Percentiles rank a stretch among this genome's conserved stretches.
Conservation (phyloP, 64 coral and sea anemone species). For the Stichodactyla helianthus region DNA sequence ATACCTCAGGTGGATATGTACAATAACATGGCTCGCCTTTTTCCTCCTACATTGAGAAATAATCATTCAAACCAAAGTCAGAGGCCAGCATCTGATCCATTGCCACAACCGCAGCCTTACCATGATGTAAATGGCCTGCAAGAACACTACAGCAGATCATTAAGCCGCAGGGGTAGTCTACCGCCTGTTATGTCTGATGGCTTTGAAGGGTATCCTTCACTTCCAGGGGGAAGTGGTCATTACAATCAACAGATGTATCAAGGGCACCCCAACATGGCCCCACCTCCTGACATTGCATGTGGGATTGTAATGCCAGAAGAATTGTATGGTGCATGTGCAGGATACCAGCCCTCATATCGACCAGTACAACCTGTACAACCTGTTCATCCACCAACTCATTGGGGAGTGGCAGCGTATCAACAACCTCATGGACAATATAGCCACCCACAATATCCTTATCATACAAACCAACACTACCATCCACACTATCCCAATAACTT, state of each 20-base stretch:
- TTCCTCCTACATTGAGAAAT: slow-evolving; percentile 66
- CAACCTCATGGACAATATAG: slow-evolving; percentile 7
- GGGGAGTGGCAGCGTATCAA: not conserved
- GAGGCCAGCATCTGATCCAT: slow-evolving; percentile 66
- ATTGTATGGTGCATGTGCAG: slow-evolving; percentile 36
- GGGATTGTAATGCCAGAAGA: slow-evolving; percentile 46
- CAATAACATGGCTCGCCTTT: slow-evolving; percentile 63
- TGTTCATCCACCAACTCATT: slow-evolving; percentile 9
- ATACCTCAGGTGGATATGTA: slow-evolving; percentile 57
- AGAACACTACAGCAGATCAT: slow-evolving; percentile 41
- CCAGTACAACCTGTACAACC: slow-evolving; percentile 5
- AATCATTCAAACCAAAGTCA: slow-evolving; percentile 27
- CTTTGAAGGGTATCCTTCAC: slow-evolving; percentile 3
- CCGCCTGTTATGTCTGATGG: slow-evolving; percentile 33
- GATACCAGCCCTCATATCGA: slow-evolving; percentile 19
- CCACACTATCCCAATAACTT: slow-evolving; percentile 9
- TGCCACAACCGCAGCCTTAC: slow-evolving; percentile 34
- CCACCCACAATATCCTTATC: slow-evolving; percentile 51
- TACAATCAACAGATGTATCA: slow-evolving; percentile 27
- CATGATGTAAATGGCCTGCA: slow-evolving; percentile 42
- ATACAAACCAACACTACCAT: slow-evolving; percentile 10
- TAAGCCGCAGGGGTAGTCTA: slow-evolving; percentile 50
- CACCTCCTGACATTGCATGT: slow-evolving; percentile 25
- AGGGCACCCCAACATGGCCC: slow-evolving; percentile 21
- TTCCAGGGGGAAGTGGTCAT: slow-evolving; percentile 1